Evolutionary conservation across 2,797 vertebrate genomes (phyloP), one percentile per base, ranked within the genome.

Genomic region (Eurystomus glaucurus): DNA sequence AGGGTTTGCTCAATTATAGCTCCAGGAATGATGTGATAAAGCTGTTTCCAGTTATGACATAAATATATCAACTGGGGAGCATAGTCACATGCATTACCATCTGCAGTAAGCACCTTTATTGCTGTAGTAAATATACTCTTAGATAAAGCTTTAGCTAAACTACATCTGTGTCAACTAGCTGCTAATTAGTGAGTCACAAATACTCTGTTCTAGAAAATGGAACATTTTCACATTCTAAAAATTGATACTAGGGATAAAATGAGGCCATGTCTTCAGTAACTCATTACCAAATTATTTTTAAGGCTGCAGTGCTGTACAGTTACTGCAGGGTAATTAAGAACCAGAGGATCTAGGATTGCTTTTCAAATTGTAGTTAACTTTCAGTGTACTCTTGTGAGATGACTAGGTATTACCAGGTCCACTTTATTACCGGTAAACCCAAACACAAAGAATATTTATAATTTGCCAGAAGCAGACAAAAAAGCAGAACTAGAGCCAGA

Each of bases 321-420:
- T 86, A 72, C 33, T 62, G 17, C 7, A 26, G 16, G 15, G 52
- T 90, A 94, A 97, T 94, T 95, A 96, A 96, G 41, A 95, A 66
- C 9, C 58, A 37, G 58, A 72, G 55, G 48, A 74, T 82, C 39
- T 66, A 61, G 14, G 33, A 11, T 28, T 71, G 33, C 74, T 87
- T 78, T 91, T 72, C 74, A 79, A 77, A 76, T n/a, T 72, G 46
- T 85, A 90, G 22, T 92, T 95, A 96, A 85, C 19, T 70, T 90
- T 82, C 70, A 80, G 6, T 25, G 16, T 85, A 50, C 29, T 54
- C 85, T 79, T 77, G 51, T 87, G 91, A 82, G 14, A 82, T 70
- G 11, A 54, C 15, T 65, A 9, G 13, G 6, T 82, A 55, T 29
- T 85, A 33, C 9, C 60, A 87, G 43, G 6, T 43, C 39, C 19